A percentile compares a stretch with the other conserved stretches of the same genome.
These are phyloP conservation scores for Axinella damicornis DNA, from an alignment of 37 sponge, comb jelly and placozoan species.

Conservation along the genomic window DNA sequence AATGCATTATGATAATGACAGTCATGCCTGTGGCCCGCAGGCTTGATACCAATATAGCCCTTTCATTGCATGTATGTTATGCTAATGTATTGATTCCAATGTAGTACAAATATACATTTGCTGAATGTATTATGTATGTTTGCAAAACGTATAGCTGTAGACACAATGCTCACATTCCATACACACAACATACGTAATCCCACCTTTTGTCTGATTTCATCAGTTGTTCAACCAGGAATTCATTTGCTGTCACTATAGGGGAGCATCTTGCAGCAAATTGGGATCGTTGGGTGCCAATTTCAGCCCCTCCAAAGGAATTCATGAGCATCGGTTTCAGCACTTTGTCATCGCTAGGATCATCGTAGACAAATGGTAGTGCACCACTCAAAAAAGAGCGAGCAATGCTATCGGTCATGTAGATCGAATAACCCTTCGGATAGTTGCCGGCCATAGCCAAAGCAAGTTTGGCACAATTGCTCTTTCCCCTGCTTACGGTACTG, in stretches of 20 bases:
- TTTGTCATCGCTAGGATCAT: slow-evolving; percentile 31
- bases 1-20: no score
- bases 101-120: no score
- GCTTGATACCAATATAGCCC: no score
- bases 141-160: no score
- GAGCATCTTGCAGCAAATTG: background rate
- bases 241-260: slow-evolving; percentile 31
- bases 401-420: slow-evolving; percentile 21
- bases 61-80: no score
- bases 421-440: slow-evolving; percentile 19
- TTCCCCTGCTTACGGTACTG: slow-evolving; percentile 32
- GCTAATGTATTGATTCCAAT: no score
- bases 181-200: no score
- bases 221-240: slow-evolving; percentile 5
- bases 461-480: slow-evolving; percentile 29
- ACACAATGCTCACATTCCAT: no score
- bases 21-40: no score
- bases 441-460: slow-evolving; percentile 33
- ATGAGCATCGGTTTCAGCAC: slow-evolving; percentile 34
- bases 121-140: no score
- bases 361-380: slow-evolving; percentile 26
- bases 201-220: slow-evolving; percentile 14
- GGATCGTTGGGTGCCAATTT: background rate
- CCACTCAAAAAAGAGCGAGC: slow-evolving; percentile 1
- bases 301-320: slow-evolving; percentile 37